Conservation (phyloP, 2,113 vertebrate species). For the Hypanus sabinus region DNA sequence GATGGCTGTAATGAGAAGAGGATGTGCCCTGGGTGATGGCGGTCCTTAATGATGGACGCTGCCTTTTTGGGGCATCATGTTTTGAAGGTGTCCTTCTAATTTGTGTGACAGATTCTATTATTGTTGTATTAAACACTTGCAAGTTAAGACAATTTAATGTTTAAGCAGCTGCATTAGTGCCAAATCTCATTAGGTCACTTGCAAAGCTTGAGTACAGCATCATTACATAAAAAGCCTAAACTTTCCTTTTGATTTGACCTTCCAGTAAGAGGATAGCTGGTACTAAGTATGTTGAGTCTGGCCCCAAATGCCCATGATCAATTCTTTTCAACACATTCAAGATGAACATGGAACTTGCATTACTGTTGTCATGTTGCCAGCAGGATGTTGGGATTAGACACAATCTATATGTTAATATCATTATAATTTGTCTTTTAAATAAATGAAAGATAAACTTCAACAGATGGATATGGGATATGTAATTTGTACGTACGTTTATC, state of each 20-base stretch:
- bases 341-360: slow-evolving; percentile 8
- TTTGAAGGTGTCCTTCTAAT: no score
- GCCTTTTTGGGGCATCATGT: no score
- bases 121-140: background rate
- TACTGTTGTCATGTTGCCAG: background rate
- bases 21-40: no score
- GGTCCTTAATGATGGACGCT: no score
- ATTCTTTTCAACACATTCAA: background rate
- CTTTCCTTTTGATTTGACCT: background rate
- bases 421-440: background rate
- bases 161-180: background rate
- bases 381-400: background rate
- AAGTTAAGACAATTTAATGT: background rate
- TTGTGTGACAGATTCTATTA: slow-evolving; percentile 7
- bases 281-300: background rate
- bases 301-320: background rate
- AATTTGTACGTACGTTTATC: background rate
- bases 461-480: background rate
- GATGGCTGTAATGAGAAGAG: no score
- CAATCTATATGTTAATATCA: background rate
- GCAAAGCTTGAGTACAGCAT: background rate
- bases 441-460: background rate
- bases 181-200: background rate
- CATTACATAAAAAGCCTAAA: background rate
- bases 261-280: background rate